These are phyloP conservation scores for Abrostola triplasia DNA, from an alignment of 2,888 invertebrate species.

Conservation along the genomic window DNA sequence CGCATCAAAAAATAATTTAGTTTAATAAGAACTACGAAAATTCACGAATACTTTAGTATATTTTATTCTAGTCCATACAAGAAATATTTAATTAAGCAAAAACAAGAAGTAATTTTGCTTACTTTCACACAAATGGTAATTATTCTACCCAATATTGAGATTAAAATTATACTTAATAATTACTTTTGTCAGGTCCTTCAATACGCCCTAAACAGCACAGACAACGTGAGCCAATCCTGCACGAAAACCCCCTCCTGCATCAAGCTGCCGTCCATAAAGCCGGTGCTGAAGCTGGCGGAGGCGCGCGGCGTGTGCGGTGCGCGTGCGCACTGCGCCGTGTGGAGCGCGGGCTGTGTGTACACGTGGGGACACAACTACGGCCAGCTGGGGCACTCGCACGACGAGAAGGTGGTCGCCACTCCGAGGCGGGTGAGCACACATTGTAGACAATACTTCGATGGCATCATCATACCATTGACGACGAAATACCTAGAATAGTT, in stretches of 20 bases:
- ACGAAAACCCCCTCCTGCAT: slow-evolving; percentile 76
- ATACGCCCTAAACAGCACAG: slow-evolving; percentile 75
- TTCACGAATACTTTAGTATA: too few species aligned
- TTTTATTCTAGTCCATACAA: too few species aligned
- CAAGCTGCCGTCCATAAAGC: slow-evolving; percentile 71
- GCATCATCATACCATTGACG: background rate
- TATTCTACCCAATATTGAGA: background rate
- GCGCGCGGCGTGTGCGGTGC: slow-evolving; percentile 90
- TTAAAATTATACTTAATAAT: background rate
- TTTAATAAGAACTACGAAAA: too few species aligned
- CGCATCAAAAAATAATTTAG: too few species aligned
- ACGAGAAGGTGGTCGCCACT: slow-evolving; percentile 76
- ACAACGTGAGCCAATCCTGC: slow-evolving; percentile 73
- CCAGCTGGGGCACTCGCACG: slow-evolving; percentile 91
- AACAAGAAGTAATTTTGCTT: too few species aligned
- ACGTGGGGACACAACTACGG: slow-evolving; percentile 95
- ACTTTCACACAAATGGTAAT: too few species aligned
- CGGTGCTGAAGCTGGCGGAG: slow-evolving; percentile 73
- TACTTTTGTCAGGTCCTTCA: slow-evolving; percentile 72
- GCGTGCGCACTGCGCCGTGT: slow-evolving; percentile 91
- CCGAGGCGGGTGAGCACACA: slow-evolving; percentile 87
- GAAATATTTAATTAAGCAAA: too few species aligned
- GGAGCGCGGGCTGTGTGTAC: slow-evolving; percentile 89
- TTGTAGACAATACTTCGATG: slow-evolving; percentile 1
- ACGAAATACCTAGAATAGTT: too few species aligned